Evolutionary conservation across 2,888 invertebrate species (phyloP).

Genomic region (Harpalus rufipes): DNA sequence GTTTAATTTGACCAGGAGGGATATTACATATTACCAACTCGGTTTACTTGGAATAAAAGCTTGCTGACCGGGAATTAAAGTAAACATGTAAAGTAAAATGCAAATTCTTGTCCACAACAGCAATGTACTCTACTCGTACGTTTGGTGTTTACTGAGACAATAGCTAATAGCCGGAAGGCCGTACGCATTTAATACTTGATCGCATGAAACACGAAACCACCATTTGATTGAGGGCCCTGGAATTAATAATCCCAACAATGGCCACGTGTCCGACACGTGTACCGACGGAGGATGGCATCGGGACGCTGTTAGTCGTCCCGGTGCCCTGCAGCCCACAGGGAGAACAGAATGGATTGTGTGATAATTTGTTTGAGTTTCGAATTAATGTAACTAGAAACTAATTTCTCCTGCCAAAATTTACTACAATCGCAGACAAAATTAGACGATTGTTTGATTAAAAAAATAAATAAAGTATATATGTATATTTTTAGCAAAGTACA

Average conservation of each 20-base stretch:
- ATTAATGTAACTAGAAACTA: conserved; percentile 53
- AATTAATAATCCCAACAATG: conserved; percentile 72
- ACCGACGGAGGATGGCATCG: conserved; percentile 68
- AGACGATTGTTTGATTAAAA: no score
- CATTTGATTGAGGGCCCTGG: conserved; percentile 66
- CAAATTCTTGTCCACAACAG: conserved; percentile 27
- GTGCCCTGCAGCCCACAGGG: background rate
- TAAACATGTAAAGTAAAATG: conserved; percentile 40
- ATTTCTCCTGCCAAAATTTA: background rate
- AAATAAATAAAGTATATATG: no score
- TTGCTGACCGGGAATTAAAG: conserved; percentile 19
- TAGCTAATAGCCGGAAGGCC: conserved; percentile 53
- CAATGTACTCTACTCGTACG: background rate
- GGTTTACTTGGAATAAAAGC: conserved; percentile 13
- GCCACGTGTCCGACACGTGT: conserved; percentile 73
- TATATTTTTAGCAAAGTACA: no score
- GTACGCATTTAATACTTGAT: conserved; percentile 59
- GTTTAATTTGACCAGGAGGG: no score
- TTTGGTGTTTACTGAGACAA: conserved; percentile 42
- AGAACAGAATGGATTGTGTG: conserved; percentile 2
- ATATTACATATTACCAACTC: background rate
- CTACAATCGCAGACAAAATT: no score
- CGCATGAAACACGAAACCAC: conserved; percentile 68
- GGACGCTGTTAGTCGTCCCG: conserved; percentile 10
- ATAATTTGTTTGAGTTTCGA: conserved; percentile 56